A percentile compares a stretch with the other conserved stretches of the same genome.
Conservation (phyloP, 2,888 invertebrate genomes). For the Timema cristinae region DNA sequence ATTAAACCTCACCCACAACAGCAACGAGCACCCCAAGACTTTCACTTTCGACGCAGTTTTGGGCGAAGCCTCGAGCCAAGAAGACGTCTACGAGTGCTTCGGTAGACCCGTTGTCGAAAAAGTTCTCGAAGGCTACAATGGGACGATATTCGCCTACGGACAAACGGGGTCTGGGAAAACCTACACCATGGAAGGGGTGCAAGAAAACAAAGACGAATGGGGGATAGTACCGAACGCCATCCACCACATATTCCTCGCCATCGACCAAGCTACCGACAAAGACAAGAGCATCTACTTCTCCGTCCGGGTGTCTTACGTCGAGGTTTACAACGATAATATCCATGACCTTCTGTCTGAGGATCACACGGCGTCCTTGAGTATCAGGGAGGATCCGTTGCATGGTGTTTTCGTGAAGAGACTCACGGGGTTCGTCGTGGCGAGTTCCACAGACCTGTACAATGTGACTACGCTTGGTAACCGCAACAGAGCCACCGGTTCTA, state of each 20-base stretch:
- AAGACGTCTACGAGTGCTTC: slow-evolving; percentile 66
- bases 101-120: slow-evolving; percentile 67
- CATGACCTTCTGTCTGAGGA: slow-evolving; percentile 63
- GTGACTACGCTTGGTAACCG: slow-evolving; percentile 60
- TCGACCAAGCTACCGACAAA: slow-evolving; percentile 54
- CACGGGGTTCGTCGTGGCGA: slow-evolving; percentile 59
- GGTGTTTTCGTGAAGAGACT: slow-evolving; percentile 52
- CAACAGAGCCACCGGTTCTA: slow-evolving; percentile 77
- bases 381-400: slow-evolving; percentile 66
- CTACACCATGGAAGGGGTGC: slow-evolving; percentile 85
- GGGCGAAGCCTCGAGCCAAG: slow-evolving; percentile 62
- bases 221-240: slow-evolving; percentile 88
- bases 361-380: slow-evolving; percentile 69
- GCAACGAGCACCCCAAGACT: slow-evolving; percentile 48
- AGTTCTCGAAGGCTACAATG: slow-evolving; percentile 84
- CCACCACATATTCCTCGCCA: slow-evolving; percentile 63
- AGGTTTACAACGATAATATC: slow-evolving; percentile 84
- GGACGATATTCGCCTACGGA: slow-evolving; percentile 90
- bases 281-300: slow-evolving; percentile 57
- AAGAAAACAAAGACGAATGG: slow-evolving; percentile 58
- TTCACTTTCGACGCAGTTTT: slow-evolving; percentile 82
- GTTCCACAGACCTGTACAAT: slow-evolving; percentile 62
- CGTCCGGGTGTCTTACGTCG: slow-evolving; percentile 78
- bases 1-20: too few species aligned
- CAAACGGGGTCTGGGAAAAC: slow-evolving; percentile 96